Evolutionary conservation across 2,888 invertebrate genomes (phyloP).

Genomic region (Rutpela maculata): DNA sequence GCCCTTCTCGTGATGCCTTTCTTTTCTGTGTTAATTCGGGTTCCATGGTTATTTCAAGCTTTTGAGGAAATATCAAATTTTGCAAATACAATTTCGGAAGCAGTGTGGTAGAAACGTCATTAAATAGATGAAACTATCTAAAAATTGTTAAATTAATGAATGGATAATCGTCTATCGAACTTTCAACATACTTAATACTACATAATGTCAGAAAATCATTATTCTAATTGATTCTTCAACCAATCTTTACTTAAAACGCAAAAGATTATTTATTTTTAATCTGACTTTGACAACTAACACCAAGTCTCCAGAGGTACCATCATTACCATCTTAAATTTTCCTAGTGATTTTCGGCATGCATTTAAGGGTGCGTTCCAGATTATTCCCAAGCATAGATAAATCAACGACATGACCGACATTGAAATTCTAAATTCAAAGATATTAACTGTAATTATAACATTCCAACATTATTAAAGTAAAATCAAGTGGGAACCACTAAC

Average conservation of each 20-base stretch:
- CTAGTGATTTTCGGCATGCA: too few relatives aligned
- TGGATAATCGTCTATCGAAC: neutral
- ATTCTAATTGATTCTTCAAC: neutral
- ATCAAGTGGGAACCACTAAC: too few relatives aligned
- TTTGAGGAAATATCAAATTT: neutral
- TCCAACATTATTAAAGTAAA: too few relatives aligned
- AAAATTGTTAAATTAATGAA: slow-evolving; percentile 1
- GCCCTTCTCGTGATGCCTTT: slow-evolving; percentile 52
- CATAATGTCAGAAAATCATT: slow-evolving; percentile 28
- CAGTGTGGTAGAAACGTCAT: slow-evolving; percentile 4
- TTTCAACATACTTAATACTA: neutral
- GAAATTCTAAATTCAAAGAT: too few relatives aligned
- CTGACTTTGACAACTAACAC: too few relatives aligned
- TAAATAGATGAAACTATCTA: slow-evolving; percentile 8
- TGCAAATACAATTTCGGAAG: neutral
- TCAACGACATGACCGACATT: too few relatives aligned
- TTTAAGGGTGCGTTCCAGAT: too few relatives aligned
- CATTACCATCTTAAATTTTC: too few relatives aligned
- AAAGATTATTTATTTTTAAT: too few relatives aligned
- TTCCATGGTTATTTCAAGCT: slow-evolving; percentile 31
- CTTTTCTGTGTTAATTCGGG: slow-evolving; percentile 43
- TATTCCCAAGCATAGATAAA: too few relatives aligned
- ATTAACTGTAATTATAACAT: too few relatives aligned
- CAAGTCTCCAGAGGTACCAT: too few relatives aligned
- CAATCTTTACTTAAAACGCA: neutral